Conservation (phyloP, 1,140 invertebrate species). For the Brachionus manjavacas region DNA sequence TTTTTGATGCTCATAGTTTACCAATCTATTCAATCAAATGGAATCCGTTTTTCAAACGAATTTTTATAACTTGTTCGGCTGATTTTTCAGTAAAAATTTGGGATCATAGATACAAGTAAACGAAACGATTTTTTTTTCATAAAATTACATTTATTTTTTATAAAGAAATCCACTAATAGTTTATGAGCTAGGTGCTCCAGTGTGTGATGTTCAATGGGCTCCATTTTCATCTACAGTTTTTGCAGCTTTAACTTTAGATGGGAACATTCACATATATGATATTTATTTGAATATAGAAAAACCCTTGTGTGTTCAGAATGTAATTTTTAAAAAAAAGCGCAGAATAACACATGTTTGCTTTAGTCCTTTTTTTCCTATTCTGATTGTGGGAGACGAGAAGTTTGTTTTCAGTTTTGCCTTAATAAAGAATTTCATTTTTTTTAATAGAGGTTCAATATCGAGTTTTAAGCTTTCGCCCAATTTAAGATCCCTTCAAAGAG, state of each 20-base stretch:
- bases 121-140: neutral
- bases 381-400: slow-evolving; percentile 86
- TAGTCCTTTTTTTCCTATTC: slow-evolving; percentile 74
- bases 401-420: slow-evolving; percentile 57
- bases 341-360: slow-evolving; percentile 79
- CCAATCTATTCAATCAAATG: slow-evolving; percentile 77
- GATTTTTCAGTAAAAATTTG: slow-evolving; percentile 92
- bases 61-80: slow-evolving; percentile 81
- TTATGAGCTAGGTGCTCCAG: slow-evolving; percentile 79
- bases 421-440: neutral
- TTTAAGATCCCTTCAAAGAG: slow-evolving; percentile 68
- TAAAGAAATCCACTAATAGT: slow-evolving; percentile 78
- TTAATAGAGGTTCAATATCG: slow-evolving; percentile 70
- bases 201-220: slow-evolving; percentile 86
- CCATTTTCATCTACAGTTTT: slow-evolving; percentile 90
- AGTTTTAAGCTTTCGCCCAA: slow-evolving; percentile 86
- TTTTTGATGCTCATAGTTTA: slow-evolving; percentile 76
- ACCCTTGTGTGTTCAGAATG: slow-evolving; percentile 76
- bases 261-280: slow-evolving; percentile 78
- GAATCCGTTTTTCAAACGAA: slow-evolving; percentile 76
- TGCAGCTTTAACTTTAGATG: slow-evolving; percentile 80
- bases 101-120: slow-evolving; percentile 65
- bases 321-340: slow-evolving; percentile 75
- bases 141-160: slow-evolving; percentile 40
- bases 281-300: slow-evolving; percentile 85